Conservation (phyloP, 2,888 invertebrate genomes). For the Meteorus cinctellus region DNA sequence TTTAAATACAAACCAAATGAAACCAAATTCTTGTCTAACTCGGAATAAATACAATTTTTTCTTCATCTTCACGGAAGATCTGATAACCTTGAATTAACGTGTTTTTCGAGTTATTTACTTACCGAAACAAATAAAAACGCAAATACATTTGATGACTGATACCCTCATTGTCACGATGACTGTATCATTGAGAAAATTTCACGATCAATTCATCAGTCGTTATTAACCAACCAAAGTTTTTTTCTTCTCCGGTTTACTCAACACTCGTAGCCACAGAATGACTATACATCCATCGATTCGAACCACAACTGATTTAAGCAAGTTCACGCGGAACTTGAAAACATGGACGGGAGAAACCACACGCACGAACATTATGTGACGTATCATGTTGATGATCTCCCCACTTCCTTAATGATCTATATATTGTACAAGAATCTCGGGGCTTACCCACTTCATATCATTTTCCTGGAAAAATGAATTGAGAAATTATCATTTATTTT, state of each 20-base stretch:
- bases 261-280: too few species aligned
- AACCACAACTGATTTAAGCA: too few species aligned
- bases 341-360: neutral
- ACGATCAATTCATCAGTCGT: neutral
- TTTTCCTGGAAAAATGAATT: neutral
- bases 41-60: too few species aligned
- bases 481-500: neutral
- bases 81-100: too few species aligned
- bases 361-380: neutral
- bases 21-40: too few species aligned
- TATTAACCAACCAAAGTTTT: neutral
- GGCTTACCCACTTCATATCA: slow-evolving; percentile 5
- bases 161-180: neutral
- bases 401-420: neutral
- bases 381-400: neutral
- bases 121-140: neutral
- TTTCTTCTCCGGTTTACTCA: too few species aligned
- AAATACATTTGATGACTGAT: neutral
- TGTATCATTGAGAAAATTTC: neutral
- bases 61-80: too few species aligned
- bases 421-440: neutral
- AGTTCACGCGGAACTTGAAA: neutral
- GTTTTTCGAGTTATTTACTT: neutral
- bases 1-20: too few species aligned
- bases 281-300: too few species aligned